Percentiles rank a stretch among this genome's conserved stretches.
These are phyloP conservation scores for Phalacrocorax pelagicus DNA, from an alignment of 2,113 vertebrate species.

Conservation along the genomic window DNA sequence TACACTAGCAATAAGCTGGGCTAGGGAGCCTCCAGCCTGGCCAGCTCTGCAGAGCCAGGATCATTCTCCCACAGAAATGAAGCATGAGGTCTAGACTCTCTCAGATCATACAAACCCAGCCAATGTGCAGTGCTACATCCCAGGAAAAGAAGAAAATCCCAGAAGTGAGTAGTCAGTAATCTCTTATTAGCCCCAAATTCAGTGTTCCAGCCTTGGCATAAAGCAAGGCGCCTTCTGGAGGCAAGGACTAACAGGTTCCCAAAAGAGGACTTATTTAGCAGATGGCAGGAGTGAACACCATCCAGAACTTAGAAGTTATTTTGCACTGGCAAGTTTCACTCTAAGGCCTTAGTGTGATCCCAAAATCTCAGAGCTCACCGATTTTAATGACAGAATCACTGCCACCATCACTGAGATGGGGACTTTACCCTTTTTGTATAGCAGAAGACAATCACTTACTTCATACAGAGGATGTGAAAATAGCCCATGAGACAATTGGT, in stretches of 20 bases:
- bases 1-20: conserved; percentile 63
- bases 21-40: neutral
- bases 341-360: neutral
- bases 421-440: neutral
- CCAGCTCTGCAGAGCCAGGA: conserved; percentile 70
- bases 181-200: conserved; percentile 57
- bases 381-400: neutral
- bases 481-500: neutral
- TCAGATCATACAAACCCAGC: conserved; percentile 71
- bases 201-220: conserved; percentile 63
- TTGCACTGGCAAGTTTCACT: neutral
- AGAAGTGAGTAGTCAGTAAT: conserved; percentile 49
- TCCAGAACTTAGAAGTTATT: neutral
- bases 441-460: neutral
- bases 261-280: conserved; percentile 72
- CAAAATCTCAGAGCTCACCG: neutral
- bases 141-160: conserved; percentile 75
- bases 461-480: neutral
- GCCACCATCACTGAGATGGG: neutral
- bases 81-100: conserved; percentile 72
- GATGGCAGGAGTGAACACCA: neutral
- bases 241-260: conserved; percentile 71
- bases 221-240: conserved; percentile 70
- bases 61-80: conserved; percentile 68
- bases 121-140: conserved; percentile 60